Conservation (phyloP, 2,888 invertebrate species). For the Zootermopsis nevadensis region DNA sequence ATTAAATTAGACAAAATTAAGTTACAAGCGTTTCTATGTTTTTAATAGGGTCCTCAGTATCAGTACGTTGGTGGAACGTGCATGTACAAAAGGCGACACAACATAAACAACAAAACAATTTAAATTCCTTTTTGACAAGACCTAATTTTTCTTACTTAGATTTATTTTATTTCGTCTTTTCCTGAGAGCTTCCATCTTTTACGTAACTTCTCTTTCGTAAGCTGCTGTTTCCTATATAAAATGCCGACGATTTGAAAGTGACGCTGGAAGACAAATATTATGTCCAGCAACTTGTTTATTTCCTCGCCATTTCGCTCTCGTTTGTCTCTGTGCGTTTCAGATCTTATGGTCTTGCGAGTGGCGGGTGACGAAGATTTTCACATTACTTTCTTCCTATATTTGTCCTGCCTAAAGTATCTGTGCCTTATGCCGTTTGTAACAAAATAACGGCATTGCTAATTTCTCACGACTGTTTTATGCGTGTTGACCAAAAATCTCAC, state of each 20-base stretch:
- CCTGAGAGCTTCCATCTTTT: background rate
- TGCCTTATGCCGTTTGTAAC: no score
- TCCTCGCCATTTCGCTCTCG: background rate
- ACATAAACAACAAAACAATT: background rate
- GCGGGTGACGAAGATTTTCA: background rate
- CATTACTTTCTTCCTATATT: no score
- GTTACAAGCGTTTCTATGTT: background rate
- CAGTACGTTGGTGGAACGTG: background rate
- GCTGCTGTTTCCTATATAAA: background rate
- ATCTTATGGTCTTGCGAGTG: background rate
- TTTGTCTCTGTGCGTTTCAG: background rate
- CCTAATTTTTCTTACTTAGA: background rate
- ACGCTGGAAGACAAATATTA: background rate
- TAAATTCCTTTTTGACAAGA: slow-evolving; percentile 13
- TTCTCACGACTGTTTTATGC: no score
- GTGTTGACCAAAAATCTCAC: no score
- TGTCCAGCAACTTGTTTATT: background rate
- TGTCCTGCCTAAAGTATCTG: no score
- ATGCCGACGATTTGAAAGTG: background rate
- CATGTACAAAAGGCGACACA: background rate
- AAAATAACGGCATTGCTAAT: no score
- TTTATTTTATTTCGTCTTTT: background rate
- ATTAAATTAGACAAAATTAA: background rate
- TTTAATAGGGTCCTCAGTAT: background rate
- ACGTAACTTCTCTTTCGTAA: background rate